phyloP scores from a whole-genome alignment of 2,113 vertebrate species.

The Gymnobelideus leadbeateri region DNA sequence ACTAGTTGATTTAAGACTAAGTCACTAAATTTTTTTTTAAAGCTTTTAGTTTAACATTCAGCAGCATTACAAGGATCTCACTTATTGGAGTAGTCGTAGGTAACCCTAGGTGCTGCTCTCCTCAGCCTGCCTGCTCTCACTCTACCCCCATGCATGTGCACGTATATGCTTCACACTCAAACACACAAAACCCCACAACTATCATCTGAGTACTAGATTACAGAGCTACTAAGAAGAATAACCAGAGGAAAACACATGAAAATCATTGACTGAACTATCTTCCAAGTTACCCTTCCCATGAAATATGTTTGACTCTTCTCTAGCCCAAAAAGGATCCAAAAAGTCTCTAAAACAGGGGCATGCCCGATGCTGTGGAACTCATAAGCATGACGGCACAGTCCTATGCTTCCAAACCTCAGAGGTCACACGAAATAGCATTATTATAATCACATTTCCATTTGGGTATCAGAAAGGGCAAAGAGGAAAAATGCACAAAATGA shows the following conservation, averaged over 20 bases:
- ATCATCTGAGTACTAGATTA: not conserved
- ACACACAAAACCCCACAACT: not conserved
- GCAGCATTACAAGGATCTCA: not conserved
- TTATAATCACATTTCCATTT: constrained; percentile 55
- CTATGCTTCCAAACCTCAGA: not conserved
- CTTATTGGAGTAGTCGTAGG: constrained; percentile 1
- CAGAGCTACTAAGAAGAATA: not conserved
- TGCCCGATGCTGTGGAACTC: not conserved
- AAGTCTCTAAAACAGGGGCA: not conserved
- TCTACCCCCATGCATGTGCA: not conserved
- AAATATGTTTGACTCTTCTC: not conserved
- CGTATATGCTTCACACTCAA: not conserved
- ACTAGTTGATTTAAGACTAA: not conserved
- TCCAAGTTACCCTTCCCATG: not conserved
- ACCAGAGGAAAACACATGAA: not conserved
- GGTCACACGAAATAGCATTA: constrained; percentile 31
- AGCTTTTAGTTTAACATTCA: not conserved
- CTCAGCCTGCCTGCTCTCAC: not conserved
- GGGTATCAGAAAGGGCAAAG: constrained; percentile 41
- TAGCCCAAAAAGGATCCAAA: not conserved
- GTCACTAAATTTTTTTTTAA: not conserved
- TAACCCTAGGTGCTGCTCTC: not conserved
- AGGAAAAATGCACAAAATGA: constrained; percentile 37
- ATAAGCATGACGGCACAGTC: not conserved
- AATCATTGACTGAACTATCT: not conserved